Evolutionary conservation across 2,113 vertebrate species (phyloP).

Genomic region (Percopsis transmontana): DNA sequence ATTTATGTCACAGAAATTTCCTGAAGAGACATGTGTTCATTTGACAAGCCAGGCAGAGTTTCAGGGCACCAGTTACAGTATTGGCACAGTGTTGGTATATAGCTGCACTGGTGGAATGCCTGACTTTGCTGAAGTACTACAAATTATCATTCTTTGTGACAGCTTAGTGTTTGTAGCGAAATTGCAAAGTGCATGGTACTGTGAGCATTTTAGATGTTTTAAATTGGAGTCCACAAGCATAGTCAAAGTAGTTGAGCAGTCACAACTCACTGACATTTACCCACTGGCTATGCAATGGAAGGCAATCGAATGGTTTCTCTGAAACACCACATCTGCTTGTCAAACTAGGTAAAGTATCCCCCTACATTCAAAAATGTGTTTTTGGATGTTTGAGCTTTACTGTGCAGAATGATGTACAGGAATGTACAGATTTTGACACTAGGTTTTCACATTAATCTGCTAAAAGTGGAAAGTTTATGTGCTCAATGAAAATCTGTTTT

Average conservation of each 20-base stretch:
- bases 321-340: constrained; percentile 38
- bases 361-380: too few species aligned
- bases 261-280: constrained; percentile 39
- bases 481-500: too few species aligned
- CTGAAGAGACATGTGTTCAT: constrained; percentile 26
- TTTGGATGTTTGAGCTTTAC: too few species aligned
- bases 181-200: constrained; percentile 47
- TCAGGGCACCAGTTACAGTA: constrained; percentile 35
- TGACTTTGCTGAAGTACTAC: constrained; percentile 29
- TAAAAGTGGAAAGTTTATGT: too few species aligned
- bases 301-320: constrained; percentile 34
- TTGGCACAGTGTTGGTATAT: constrained; percentile 44
- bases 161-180: constrained; percentile 38
- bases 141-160: constrained; percentile 39
- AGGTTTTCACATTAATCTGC: too few species aligned
- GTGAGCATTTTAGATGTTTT: constrained; percentile 47
- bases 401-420: too few species aligned
- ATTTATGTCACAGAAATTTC: constrained; percentile 18
- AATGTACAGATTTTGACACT: too few species aligned
- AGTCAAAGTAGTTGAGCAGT: constrained; percentile 34
- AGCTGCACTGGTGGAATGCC: constrained; percentile 41
- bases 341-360: constrained; percentile 39
- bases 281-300: constrained; percentile 34
- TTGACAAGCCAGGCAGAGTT: constrained; percentile 27
- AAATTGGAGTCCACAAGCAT: constrained; percentile 31